phyloP scores from a whole-genome alignment of 2,113 vertebrate genomes.

The Bos indicus region DNA sequence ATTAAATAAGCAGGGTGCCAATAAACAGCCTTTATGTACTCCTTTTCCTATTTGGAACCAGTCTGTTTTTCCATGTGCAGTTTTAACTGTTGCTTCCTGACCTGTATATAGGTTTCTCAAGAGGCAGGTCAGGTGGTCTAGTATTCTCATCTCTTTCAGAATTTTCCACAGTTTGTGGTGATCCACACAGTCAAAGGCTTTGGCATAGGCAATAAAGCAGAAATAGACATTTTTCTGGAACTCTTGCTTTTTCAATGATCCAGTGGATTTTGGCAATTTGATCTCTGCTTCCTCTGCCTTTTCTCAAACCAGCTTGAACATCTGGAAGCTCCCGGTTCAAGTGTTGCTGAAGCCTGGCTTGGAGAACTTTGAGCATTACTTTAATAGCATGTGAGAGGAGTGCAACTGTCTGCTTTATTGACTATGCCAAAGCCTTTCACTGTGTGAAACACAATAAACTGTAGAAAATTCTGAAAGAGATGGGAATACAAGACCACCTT shows the following conservation, averaged over 20 bases:
- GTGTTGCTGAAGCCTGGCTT: neutral
- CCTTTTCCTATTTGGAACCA: neutral
- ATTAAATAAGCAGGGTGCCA: neutral
- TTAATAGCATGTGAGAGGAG: neutral
- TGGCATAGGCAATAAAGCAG: neutral
- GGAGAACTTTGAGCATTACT: neutral
- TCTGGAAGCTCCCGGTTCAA: rapidly evolving
- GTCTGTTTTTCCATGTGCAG: neutral
- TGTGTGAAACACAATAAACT: neutral
- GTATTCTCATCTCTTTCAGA: neutral
- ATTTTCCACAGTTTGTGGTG: neutral
- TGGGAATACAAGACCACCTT: neutral
- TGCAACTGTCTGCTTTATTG: neutral
- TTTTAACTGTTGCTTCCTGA: neutral
- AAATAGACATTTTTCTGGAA: neutral
- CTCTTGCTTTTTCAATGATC: neutral
- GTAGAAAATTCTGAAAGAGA: neutral
- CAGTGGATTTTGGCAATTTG: neutral
- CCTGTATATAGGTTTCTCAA: neutral
- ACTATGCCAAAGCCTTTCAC: neutral
- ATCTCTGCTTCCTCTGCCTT: neutral
- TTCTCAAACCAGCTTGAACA: neutral
- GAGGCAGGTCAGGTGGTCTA: neutral
- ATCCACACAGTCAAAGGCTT: neutral
- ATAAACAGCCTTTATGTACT: neutral